Base-by-base conservation (phyloP, 2,797 vertebrate species). In the Hemibagrus guttatus region DNA sequence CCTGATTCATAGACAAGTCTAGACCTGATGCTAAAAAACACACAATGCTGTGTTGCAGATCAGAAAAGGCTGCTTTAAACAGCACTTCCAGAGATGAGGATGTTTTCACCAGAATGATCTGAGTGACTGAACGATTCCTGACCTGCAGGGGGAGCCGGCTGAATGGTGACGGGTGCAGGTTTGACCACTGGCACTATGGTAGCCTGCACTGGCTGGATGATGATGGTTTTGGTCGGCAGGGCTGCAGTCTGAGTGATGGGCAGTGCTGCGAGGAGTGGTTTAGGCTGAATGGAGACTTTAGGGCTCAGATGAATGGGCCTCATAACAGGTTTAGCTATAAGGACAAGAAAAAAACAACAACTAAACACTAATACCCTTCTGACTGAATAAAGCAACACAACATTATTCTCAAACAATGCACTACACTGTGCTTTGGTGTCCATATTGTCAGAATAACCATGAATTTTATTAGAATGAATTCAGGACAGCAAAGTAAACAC, bases 221-320 rank as follows among this genome's bases (percentile, higher is more conserved):
- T 96, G 91, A 99, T 97, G 63, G 97, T 95, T 93, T 98, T 99
- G 17, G 96, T 89, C 87, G 96, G 96, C 87, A 97, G 92, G 0
- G 95, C 81, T 64, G 93, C 90, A 17, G 95, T 74, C 63, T 93
- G 95, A 89, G 96, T 69, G 90, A 97, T 92, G 46, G 96, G 95
- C 88, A 97, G 89, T 28, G 97, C 94, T 83, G 96, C 96, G 88
- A 99, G 95, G 87, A 97, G 91, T 0, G 96, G 97, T 91, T 96
- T 97, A 58, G 97, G 98, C 78, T 98, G 97, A 94, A 98, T 96
- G 75, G 95, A 96, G 91, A 97, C 94, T 91, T 96, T 98, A 6
- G 96, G 95, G 14, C 86, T 93, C 17, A 93, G 88, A 89, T 95
- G 96, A 91, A 95, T 94, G 39, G 95, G 96, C 83, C 93, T 97